Evolutionary conservation across 1,140 invertebrate genomes (phyloP).

Genomic region (Drosophila bocki): DNA sequence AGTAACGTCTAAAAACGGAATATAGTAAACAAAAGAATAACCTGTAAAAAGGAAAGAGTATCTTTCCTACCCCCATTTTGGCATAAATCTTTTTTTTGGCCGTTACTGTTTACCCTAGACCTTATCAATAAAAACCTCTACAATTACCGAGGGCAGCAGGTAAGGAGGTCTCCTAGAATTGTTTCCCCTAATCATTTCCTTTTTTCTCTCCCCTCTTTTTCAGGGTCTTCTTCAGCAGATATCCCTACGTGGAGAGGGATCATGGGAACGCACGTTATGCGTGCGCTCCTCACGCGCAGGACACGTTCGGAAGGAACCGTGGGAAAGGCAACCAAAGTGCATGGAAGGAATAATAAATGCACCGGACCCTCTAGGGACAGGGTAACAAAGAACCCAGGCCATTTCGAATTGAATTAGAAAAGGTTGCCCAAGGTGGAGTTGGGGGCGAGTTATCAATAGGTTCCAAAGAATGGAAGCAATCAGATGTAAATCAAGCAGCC

Average conservation of each 20-base stretch:
- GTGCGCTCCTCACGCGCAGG: slow-evolving; percentile 51
- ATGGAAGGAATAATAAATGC: slow-evolving; percentile 44
- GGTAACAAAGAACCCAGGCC: slow-evolving; percentile 33
- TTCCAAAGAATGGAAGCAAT: slow-evolving; percentile 44
- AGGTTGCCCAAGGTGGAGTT: slow-evolving; percentile 46
- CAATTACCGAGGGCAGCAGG: slow-evolving; percentile 37
- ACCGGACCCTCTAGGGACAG: slow-evolving; percentile 35
- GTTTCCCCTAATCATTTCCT: slow-evolving; percentile 53
- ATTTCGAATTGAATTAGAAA: slow-evolving; percentile 54
- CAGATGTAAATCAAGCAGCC: slow-evolving; percentile 49
- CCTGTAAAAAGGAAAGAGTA: slow-evolving; percentile 22
- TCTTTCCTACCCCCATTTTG: slow-evolving; percentile 24
- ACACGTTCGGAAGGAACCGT: slow-evolving; percentile 53
- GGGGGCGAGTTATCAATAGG: slow-evolving; percentile 26
- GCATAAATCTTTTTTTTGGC: slow-evolving; percentile 18
- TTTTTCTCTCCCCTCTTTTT: slow-evolving; percentile 3
- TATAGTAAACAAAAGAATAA: not conserved
- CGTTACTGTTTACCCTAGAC: slow-evolving; percentile 10
- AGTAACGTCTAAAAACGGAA: not conserved
- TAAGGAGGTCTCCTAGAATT: slow-evolving; percentile 28
- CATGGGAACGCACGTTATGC: slow-evolving; percentile 48
- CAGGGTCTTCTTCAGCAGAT: slow-evolving; percentile 3
- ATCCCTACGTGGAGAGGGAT: slow-evolving; percentile 12
- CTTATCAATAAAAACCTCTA: slow-evolving; percentile 47
- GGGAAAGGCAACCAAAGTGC: slow-evolving; percentile 39